These are phyloP conservation scores for Macroglossus sobrinus DNA, from an alignment of 2,113 vertebrate species.

Conservation along the genomic window DNA sequence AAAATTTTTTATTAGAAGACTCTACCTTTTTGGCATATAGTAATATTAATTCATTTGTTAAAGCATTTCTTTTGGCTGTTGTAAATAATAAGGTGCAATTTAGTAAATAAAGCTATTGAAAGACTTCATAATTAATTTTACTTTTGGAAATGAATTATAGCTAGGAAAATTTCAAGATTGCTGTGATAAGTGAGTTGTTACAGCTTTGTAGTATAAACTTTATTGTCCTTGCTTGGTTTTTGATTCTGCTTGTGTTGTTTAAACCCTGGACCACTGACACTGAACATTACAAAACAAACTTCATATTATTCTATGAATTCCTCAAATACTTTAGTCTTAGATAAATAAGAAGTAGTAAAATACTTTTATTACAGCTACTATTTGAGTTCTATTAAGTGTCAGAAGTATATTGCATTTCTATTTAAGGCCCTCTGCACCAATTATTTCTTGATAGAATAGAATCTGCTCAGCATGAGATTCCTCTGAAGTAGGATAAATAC, in stretches of 20 bases:
- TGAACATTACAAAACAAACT: neutral
- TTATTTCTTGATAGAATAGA: constrained; percentile 26
- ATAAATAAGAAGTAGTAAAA: neutral
- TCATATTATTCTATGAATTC: neutral
- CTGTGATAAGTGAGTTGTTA: neutral
- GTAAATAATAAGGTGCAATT: neutral
- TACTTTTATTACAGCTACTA: neutral
- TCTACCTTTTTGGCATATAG: neutral
- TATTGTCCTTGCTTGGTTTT: neutral
- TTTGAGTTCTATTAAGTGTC: neutral
- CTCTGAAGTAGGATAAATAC: neutral
- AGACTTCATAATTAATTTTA: neutral
- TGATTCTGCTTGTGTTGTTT: neutral
- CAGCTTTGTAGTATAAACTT: neutral
- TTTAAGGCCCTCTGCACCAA: neutral
- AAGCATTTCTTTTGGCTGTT: neutral
- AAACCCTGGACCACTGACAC: neutral
- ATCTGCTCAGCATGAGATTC: neutral
- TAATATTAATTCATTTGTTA: neutral
- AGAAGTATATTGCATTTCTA: neutral
- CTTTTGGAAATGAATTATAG: neutral
- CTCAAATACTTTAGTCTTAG: neutral
- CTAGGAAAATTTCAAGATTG: neutral
- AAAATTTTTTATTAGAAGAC: neutral
- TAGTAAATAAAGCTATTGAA: neutral